Evolutionary conservation across 1,140 invertebrate genomes (phyloP).

Genomic region (Thrips palmi): DNA sequence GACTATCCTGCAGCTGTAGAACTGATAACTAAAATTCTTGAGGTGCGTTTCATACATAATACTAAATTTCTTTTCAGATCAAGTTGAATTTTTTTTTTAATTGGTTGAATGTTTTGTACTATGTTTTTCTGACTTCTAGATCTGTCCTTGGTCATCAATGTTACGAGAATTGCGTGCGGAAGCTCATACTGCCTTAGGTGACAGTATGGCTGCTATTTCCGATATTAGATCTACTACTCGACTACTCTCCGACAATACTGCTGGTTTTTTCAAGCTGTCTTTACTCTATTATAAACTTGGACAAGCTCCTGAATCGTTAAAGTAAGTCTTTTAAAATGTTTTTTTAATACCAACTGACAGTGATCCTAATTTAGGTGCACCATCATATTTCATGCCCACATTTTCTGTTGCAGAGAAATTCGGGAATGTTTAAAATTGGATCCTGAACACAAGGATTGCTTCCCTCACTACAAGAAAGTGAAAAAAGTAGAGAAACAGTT

Average conservation of each 20-base stretch:
- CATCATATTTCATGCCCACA: constrained; percentile 11
- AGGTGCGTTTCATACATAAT: too few species aligned
- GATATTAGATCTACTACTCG: constrained; percentile 84
- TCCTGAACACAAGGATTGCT: constrained; percentile 93
- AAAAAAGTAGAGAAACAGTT: constrained; percentile 88
- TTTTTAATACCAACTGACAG: constrained; percentile 7
- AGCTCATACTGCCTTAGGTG: constrained; percentile 59
- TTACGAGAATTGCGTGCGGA: constrained; percentile 74
- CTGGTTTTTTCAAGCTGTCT: constrained; percentile 69
- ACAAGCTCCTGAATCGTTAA: constrained; percentile 76
- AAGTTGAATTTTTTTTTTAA: constrained; percentile 5
- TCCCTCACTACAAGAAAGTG: constrained; percentile 89
- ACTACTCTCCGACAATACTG: constrained; percentile 77
- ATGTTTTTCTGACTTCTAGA: constrained; percentile 26
- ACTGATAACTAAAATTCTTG: constrained; percentile 52
- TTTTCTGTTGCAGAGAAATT: constrained; percentile 49
- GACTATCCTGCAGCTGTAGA: constrained; percentile 53
- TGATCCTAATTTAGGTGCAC: background rate
- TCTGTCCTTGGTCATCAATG: constrained; percentile 71
- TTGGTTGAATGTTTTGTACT: background rate
- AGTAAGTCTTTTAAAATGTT: constrained; percentile 31
- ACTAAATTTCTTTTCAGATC: background rate
- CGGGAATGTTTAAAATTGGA: constrained; percentile 95
- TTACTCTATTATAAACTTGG: constrained; percentile 75
- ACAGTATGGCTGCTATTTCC: constrained; percentile 70